Percentiles rank a stretch among this genome's conserved stretches.
phyloP scores from a whole-genome alignment of 2,888 invertebrate species.

The Deroplatys truncata region DNA sequence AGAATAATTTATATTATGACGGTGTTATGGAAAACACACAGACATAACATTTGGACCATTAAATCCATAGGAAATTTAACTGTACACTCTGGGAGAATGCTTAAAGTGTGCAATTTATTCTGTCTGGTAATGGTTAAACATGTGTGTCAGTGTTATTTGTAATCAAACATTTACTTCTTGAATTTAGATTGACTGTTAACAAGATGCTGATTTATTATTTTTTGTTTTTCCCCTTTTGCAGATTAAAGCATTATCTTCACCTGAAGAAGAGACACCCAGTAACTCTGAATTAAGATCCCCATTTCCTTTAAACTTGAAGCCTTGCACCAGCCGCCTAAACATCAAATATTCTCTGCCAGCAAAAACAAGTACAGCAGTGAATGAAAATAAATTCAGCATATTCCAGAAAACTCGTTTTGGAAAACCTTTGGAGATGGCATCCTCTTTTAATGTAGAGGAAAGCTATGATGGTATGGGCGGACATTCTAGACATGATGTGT shows the following conservation, averaged over 20 bases:
- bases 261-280: neutral
- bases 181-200: neutral
- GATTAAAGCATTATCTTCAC: neutral
- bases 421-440: neutral
- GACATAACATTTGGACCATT: too few species aligned
- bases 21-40: too few species aligned
- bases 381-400: conserved; percentile 18
- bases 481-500: conserved; percentile 51
- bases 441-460: neutral
- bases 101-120: too few species aligned
- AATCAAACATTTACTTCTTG: too few species aligned
- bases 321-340: neutral
- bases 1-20: too few species aligned
- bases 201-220: neutral
- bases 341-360: neutral
- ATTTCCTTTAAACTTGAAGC: neutral
- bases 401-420: conserved; percentile 5
- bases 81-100: too few species aligned
- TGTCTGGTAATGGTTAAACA: too few species aligned
- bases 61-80: too few species aligned
- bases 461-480: conserved; percentile 54
- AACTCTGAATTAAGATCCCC: neutral
- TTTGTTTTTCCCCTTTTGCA: neutral
- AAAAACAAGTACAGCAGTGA: neutral
- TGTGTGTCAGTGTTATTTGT: too few species aligned